These are phyloP conservation scores for Cerastoderma edule DNA, from an alignment of 2,888 invertebrate genomes.

Conservation along the genomic window DNA sequence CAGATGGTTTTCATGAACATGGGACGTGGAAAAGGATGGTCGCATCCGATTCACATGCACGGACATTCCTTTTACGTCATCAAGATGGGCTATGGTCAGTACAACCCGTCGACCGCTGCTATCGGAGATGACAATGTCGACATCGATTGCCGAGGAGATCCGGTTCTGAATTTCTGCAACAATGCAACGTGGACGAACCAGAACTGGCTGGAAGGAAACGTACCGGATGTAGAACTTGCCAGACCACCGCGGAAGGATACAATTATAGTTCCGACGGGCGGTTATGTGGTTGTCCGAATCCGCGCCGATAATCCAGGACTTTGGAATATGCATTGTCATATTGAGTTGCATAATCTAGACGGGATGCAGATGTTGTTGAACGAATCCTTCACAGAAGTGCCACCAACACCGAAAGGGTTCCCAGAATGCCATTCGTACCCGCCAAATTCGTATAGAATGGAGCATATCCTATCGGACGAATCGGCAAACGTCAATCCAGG, in stretches of 20 bases:
- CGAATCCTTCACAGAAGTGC: slow-evolving; percentile 68
- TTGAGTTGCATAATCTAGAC: slow-evolving; percentile 73
- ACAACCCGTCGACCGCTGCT: slow-evolving; percentile 53
- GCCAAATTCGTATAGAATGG: slow-evolving; percentile 23
- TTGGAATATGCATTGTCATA: slow-evolving; percentile 81
- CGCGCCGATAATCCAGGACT: slow-evolving; percentile 79
- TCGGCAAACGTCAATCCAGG: too few relatives aligned
- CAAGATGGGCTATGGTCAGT: slow-evolving; percentile 73
- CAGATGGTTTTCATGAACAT: slow-evolving; percentile 76
- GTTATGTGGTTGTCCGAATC: slow-evolving; percentile 80
- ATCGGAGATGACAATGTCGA: slow-evolving; percentile 61
- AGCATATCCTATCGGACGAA: slow-evolving; percentile 9
- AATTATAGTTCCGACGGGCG: slow-evolving; percentile 79
- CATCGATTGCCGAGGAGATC: slow-evolving; percentile 64
- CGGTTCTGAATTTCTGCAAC: slow-evolving; percentile 69
- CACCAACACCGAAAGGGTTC: slow-evolving; percentile 68
- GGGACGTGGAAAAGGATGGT: slow-evolving; percentile 72
- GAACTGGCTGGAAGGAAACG: slow-evolving; percentile 71
- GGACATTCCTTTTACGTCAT: slow-evolving; percentile 80
- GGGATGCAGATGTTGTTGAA: slow-evolving; percentile 80
- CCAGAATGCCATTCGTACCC: slow-evolving; percentile 70
- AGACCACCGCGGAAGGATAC: slow-evolving; percentile 78
- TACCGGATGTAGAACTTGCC: slow-evolving; percentile 71
- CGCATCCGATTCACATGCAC: slow-evolving; percentile 80
- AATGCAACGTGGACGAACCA: slow-evolving; percentile 72